Conservation (phyloP, 2,113 vertebrate genomes). For the Daphoenositta chrysoptera region DNA sequence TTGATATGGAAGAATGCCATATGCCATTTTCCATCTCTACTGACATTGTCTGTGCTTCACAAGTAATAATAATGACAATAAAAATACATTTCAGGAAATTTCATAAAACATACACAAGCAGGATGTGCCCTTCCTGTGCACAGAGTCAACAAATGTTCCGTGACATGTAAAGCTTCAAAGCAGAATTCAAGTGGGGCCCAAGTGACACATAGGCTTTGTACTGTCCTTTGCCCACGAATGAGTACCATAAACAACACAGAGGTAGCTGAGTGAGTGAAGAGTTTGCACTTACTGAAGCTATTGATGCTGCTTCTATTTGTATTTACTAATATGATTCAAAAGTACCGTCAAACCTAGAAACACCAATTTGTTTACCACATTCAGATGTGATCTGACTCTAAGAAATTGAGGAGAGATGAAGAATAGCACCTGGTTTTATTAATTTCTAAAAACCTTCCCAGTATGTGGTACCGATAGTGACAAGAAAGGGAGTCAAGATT, state of each 20-base stretch:
- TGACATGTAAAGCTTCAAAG: background rate
- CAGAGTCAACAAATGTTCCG: background rate
- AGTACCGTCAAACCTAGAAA: background rate
- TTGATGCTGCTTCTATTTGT: background rate
- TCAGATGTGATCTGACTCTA: background rate
- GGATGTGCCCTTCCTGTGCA: background rate
- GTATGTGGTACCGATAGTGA: background rate
- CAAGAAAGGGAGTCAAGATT: background rate
- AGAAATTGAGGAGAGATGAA: background rate
- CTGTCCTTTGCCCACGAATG: background rate
- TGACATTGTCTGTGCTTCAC: background rate
- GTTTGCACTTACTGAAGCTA: background rate
- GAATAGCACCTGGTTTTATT: background rate
- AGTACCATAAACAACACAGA: background rate
- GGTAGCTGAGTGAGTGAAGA: background rate
- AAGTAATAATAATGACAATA: background rate
- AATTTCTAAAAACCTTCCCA: background rate
- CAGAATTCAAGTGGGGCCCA: background rate
- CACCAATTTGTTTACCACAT: background rate
- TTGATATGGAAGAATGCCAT: background rate
- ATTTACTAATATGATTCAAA: background rate
- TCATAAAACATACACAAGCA: background rate
- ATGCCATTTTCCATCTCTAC: background rate
- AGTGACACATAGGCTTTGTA: background rate
- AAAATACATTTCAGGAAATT: background rate